Evolutionary conservation across 2,888 invertebrate genomes (phyloP), one percentile per base, ranked within the genome.

Genomic region (Xestia xanthographa): DNA sequence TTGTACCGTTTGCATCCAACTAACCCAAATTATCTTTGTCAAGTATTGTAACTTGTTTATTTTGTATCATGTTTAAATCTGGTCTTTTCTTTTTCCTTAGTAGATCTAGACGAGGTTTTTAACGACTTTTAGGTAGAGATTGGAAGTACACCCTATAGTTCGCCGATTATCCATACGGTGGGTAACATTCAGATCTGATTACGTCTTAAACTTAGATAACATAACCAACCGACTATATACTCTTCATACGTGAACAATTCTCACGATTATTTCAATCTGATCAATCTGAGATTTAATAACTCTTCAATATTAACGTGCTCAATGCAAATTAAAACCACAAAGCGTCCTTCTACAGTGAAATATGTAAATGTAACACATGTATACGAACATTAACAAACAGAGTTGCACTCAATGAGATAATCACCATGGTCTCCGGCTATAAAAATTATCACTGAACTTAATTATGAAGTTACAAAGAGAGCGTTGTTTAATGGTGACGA

Each of bases 401-500:
- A 48, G 65, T 69, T 66, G 66, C 53, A 72, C 53, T 69, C 20
- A 79, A 79, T 73, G 66, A 77, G 69, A 78, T 77, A 79, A 81
- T 79, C 50, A 17, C 34, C 62, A 62, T 22, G n/a, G 41, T 73
- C 22, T n/a, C 0, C 2, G 45, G 62, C n/a, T 38, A 76, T 72
- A 60, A 53, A 67, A 76, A 75, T 50, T 67, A 79, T 76, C 45
- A 73, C 62, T 77, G 43, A 77, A 75, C n/a, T 78, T 67, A 70
- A 78, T 65, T 48, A 62, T 63, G 45, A 63, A 60, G 75, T 62
- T 60, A 71, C 71, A 78, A 75, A 78, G 56, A 72, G 48, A 70
- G 69, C 43, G 20, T 60, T 75, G 63, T 81, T 68, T 38, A 70
- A 74, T 63, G 66, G 80, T 75, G 75, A 83, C 58, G 65, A 81